Percentiles rank a stretch among this genome's conserved stretches.
These are phyloP conservation scores for Mayetiola destructor DNA, from an alignment of 2,888 invertebrate species.

Conservation along the genomic window DNA sequence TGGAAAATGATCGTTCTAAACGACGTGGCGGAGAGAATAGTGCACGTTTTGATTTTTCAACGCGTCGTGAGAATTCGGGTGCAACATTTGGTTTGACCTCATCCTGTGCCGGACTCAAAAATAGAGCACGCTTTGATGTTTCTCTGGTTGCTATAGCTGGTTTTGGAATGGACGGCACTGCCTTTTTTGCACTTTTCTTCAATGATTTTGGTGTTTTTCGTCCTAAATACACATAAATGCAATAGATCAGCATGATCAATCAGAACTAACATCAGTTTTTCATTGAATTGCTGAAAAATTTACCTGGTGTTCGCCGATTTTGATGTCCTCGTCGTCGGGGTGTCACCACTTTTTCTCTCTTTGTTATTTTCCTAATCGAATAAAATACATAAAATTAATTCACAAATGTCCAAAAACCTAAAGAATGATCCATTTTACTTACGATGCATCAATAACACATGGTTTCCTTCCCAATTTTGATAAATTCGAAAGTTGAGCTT, in stretches of 20 bases:
- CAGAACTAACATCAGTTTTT: slow-evolving; percentile 31
- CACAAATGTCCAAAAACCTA: background rate
- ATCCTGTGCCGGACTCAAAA: slow-evolving; percentile 48
- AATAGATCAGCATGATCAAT: slow-evolving; percentile 25
- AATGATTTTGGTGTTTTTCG: slow-evolving; percentile 22
- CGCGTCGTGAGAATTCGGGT: slow-evolving; percentile 35
- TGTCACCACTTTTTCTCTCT: slow-evolving; percentile 20
- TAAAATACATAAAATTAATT: background rate
- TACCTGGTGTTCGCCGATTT: slow-evolving; percentile 27
- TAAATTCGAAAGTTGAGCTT: slow-evolving; percentile 36
- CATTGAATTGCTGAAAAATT: slow-evolving; percentile 38
- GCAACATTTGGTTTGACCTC: slow-evolving; percentile 26
- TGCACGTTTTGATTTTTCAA: slow-evolving; percentile 48
- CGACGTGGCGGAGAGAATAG: slow-evolving; percentile 35
- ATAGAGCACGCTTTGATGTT: slow-evolving; percentile 54
- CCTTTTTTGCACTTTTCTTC: background rate
- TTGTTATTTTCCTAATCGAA: background rate
- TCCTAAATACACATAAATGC: slow-evolving; percentile 19
- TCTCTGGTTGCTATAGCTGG: slow-evolving; percentile 36
- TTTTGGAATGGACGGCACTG: slow-evolving; percentile 19
- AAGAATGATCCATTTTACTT: slow-evolving; percentile 20
- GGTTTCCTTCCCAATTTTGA: slow-evolving; percentile 30
- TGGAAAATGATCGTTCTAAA: background rate
- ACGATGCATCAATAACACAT: slow-evolving; percentile 53
- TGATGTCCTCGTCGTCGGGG: slow-evolving; percentile 25